These are phyloP conservation scores for Thunnus thynnus DNA, from an alignment of 2,113 vertebrate species.

Conservation along the genomic window DNA sequence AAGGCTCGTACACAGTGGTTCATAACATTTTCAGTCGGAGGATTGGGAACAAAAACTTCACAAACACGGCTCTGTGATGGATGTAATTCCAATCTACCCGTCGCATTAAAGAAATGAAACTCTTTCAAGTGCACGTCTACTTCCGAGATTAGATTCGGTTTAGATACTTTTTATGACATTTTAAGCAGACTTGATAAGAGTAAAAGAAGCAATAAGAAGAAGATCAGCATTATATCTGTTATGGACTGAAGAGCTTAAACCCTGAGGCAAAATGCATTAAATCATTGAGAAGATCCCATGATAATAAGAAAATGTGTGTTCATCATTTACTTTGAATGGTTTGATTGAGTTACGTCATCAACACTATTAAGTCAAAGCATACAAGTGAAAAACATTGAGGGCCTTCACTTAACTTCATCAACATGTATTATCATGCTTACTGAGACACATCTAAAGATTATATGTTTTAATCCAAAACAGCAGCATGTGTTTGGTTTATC, in stretches of 20 bases:
- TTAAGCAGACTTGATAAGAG: slow-evolving; percentile 44
- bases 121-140: slow-evolving; percentile 61
- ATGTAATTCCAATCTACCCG: slow-evolving; percentile 61
- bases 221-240: slow-evolving; percentile 26
- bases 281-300: slow-evolving; percentile 17
- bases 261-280: slow-evolving; percentile 1
- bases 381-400: background rate
- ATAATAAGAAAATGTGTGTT: slow-evolving; percentile 2
- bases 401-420: background rate
- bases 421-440: background rate
- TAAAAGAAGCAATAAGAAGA: slow-evolving; percentile 17
- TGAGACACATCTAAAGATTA: background rate
- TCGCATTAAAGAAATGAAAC: slow-evolving; percentile 50
- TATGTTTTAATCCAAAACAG: slow-evolving; percentile 21
- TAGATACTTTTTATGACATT: slow-evolving; percentile 61
- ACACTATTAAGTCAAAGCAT: background rate
- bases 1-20: slow-evolving; percentile 65
- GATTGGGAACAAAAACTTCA: slow-evolving; percentile 62
- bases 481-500: background rate
- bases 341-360: background rate
- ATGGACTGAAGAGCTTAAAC: slow-evolving; percentile 13
- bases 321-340: slow-evolving; percentile 28
- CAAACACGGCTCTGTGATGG: slow-evolving; percentile 60
- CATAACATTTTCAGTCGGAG: slow-evolving; percentile 68
- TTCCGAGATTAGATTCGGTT: slow-evolving; percentile 61